Evolutionary conservation across 2,113 vertebrate species (phyloP).

Genomic region (Gymnogyps californianus): DNA sequence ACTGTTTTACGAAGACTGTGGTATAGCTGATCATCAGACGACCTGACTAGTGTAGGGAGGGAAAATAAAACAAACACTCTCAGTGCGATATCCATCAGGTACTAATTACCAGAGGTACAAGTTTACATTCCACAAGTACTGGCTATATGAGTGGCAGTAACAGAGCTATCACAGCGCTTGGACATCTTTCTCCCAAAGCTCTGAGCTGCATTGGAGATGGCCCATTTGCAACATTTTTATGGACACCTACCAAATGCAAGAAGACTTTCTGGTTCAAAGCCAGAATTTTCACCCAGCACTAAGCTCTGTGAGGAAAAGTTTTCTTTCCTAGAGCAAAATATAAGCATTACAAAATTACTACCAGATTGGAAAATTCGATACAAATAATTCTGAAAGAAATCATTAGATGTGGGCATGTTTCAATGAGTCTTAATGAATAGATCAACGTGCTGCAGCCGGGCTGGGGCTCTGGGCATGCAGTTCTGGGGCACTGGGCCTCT

Average conservation of each 20-base stretch:
- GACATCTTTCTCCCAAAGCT: neutral
- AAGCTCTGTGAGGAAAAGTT: neutral
- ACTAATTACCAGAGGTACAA: neutral
- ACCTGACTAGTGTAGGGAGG: neutral
- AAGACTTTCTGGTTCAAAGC: neutral
- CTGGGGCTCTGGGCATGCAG: neutral
- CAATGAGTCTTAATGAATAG: neutral
- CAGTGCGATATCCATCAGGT: neutral
- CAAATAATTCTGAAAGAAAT: neutral
- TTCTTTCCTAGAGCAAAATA: neutral
- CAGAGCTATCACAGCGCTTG: neutral
- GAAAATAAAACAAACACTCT: neutral
- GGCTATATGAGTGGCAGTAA: neutral
- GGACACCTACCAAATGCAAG: neutral
- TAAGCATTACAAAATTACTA: neutral
- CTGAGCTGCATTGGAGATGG: neutral
- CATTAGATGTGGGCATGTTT: neutral
- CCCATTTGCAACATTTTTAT: neutral
- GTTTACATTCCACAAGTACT: neutral
- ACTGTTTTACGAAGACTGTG: neutral
- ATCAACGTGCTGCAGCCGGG: neutral
- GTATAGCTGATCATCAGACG: neutral
- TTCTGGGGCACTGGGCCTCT: neutral
- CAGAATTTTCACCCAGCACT: neutral
- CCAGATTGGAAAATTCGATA: neutral